Conservation (phyloP, 2,113 vertebrate species). For the Puffinus mauretanicus region DNA sequence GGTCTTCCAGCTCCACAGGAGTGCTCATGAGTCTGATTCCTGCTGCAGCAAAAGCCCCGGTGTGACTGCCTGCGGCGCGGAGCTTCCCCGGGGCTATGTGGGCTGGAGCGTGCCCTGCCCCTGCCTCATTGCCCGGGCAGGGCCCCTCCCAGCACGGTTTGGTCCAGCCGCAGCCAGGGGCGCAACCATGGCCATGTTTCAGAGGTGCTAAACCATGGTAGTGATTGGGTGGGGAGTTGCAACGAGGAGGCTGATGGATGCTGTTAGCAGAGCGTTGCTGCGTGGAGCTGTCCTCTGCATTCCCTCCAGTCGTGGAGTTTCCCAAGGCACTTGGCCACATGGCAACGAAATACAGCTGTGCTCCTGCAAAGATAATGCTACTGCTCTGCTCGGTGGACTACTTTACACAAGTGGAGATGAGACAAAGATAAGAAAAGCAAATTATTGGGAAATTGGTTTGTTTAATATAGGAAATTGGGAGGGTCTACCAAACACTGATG, state of each 20-base stretch:
- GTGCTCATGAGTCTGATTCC: neutral
- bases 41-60: neutral
- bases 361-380: neutral
- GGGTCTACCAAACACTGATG: neutral
- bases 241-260: neutral
- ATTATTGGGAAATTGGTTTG: neutral
- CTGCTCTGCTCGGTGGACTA: neutral
- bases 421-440: neutral
- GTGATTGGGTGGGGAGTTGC: neutral
- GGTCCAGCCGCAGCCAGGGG: rapidly evolving
- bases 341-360: rapidly evolving
- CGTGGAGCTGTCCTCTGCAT: rapidly evolving
- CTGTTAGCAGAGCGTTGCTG: rapidly evolving
- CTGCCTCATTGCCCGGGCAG: rapidly evolving
- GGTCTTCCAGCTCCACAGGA: neutral
- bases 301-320: rapidly evolving
- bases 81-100: rapidly evolving
- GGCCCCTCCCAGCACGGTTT: rapidly evolving
- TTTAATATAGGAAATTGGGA: neutral
- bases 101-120: neutral
- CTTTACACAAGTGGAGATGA: neutral
- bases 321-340: rapidly evolving
- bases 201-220: neutral
- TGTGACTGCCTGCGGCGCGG: rapidly evolving
- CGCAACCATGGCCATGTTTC: rapidly evolving